Percentiles rank a stretch among this genome's conserved stretches.
Evolutionary conservation across 2,113 vertebrate genomes (phyloP).

Genomic region (Macaca mulatta): DNA sequence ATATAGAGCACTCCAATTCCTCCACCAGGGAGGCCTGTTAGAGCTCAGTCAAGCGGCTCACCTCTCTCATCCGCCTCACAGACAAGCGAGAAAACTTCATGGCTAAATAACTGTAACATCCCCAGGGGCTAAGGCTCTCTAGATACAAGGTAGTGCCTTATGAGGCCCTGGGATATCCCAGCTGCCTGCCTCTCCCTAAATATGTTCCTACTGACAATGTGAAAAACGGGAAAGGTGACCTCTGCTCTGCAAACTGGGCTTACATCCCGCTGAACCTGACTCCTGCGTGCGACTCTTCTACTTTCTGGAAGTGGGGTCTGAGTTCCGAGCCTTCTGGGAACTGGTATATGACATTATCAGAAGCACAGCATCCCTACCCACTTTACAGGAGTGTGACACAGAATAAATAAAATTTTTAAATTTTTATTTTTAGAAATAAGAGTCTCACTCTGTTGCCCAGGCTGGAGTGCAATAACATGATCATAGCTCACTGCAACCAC

Average conservation of each 20-base stretch:
- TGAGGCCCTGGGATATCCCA: not conserved
- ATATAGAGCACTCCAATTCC: fast-evolving
- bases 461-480: no score
- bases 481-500: no score
- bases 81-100: not conserved
- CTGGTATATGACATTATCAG: not conserved
- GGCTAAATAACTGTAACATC: fast-evolving
- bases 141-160: not conserved
- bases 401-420: not conserved
- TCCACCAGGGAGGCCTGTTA: fast-evolving
- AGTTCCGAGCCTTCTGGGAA: not conserved
- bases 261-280: fast-evolving
- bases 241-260: not conserved
- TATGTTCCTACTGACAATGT: fast-evolving
- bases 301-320: not conserved
- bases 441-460: no score
- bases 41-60: not conserved
- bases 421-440: no score
- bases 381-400: not conserved
- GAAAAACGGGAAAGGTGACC: not conserved
- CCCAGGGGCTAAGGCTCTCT: not conserved
- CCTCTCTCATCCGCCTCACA: no score
- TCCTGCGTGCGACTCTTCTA: not conserved
- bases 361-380: no score
- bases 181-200: not conserved